Evolutionary conservation across 2,888 invertebrate species (phyloP), one percentile per base, ranked within the genome.

Genomic region (Pterostichus niger): DNA sequence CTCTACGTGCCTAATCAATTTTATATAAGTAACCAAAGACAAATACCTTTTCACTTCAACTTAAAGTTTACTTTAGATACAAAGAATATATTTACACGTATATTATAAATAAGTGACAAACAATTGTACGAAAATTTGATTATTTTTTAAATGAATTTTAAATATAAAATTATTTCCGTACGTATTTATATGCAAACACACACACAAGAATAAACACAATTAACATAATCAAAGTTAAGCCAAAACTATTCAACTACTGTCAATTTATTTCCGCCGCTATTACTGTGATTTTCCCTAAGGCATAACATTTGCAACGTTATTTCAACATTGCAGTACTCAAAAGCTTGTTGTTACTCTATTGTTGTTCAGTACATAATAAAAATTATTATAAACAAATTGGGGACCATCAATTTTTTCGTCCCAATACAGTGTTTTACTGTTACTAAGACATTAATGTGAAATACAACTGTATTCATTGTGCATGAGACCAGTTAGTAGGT

Each of bases 1-100:
- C 54, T 81, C 81, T 81, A 81, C 73, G 81, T 81, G 81, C 81
- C 81, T 81, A 81, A 81, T 61, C 13, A 54, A 31, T 31, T 75
- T 52, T 52, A 75, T 52, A 75, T 44, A 40, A 44, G 71, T 33
- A 75, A 75, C 75, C 52, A 75, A 75, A 75, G 75, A 75, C 49
- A 54, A 46, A 40, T 44, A 73, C 35, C n/a, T 52, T 49, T 9
- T 75, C 75, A 75, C 75, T 75, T 75, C 44, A 71, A 71, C 10
- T 71, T 40, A 64, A 59, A 59, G 13, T 64, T 64, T 44, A 71
- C 15, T 44, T 71, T 44, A 44, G 40, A 71, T 71, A 75, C 75
- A 75, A 52, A 75, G 31, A 75, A 71, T 44, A 75, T 75, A 49
- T 75, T 49, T 75, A 75, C 75, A 75, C 31, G 10, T 52, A 24